Evolutionary conservation across 2,797 vertebrate genomes (phyloP), one percentile per base, ranked within the genome.

Genomic region (Apogon talboti): DNA sequence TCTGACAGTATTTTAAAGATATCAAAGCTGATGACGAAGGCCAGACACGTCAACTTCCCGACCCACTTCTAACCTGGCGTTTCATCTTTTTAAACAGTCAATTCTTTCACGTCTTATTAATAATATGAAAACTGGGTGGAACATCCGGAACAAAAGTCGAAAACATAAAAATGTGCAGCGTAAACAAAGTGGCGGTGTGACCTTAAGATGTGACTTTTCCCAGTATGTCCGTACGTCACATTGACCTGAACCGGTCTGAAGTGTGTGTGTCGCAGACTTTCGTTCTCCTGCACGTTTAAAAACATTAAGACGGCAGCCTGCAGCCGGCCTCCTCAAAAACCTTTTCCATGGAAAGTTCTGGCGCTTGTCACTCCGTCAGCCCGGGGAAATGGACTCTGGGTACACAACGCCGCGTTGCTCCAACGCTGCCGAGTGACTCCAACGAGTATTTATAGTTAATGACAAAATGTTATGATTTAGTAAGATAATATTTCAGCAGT

Each of bases 291-390:
- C 73, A 79, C 69, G 82, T 70, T 68, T 86, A 83, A 88, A 81
- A 63, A 77, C 74, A 73, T 65, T 48, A 77, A 90, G 81, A 91
- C 88, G 86, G 89, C 88, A 81, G 74, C 63, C 86, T 83, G 82
- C 59, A 76, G 42, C 56, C 44, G 44, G 56, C 78, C 88, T 85
- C 89, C 82, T 81, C 48, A 45, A 65, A 80, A 86, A 85, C 63
- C 73, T 88, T 92, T 94, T 95, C 91, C 87, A 91, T 87, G 83
- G 93, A 91, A 94, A 92, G 86, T 90, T 86, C 86, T 94, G 79
- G 89, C 80, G 60, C 86, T 89, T 89, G 87, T 91, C 91, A 91
- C 81, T 90, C 74, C 57, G 71, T 89, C 65, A 75, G 84, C 69
- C 81, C 56, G 46, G 81, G 49, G 59, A 83, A 84, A 84, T 56